Base-by-base conservation (phyloP, 2,888 invertebrate genomes). In the Leucophenga montana region DNA sequence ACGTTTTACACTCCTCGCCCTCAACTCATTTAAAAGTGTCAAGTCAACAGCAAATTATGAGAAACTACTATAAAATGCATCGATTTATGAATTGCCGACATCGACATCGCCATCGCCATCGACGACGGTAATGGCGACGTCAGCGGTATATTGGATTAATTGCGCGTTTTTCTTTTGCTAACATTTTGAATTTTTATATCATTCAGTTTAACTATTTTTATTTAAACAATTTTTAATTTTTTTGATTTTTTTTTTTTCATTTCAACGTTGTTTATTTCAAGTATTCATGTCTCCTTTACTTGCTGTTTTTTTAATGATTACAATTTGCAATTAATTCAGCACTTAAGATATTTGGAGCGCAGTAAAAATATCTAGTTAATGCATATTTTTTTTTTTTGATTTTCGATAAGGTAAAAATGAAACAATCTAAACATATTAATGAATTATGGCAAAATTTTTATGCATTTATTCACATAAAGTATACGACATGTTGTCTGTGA, bases 251-350 rank as follows among this genome's bases (percentile, higher is more conserved):
- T n/a, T n/a, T n/a, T n/a, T 65, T 65, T 44, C 16, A 46, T 46
- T 50, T 18, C 1, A 44, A 56, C 14, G 11, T 44, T 44, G 53
- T 31, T 33, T 59, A 18, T n/a, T 50, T 18, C 39, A 39, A 39
- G 50, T 50, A 18, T 50, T 50, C 8, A 13, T 16, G 6, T 50
- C 14, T 50, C 50, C n/a, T 50, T 50, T 6, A 1, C 16, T 50
- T 16, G 18, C 6, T 59, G 33, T 59, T n/a, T 61, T 18, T 39
- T 20, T 22, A 66, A 44, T 44, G 22, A 31, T 44, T 53, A 66
- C 44, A 56, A 68, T 61, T 68, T 39, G 59, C 59, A 68, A 50
- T 68, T 68, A 61, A 68, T 68, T 59, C 67, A 61, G 46, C 67
- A 68, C 67, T 68, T 61, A 16, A 61, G 18, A 46, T 50, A 61